Evolutionary conservation across 2,888 invertebrate genomes (phyloP).

Genomic region (Oscheius sp.): DNA sequence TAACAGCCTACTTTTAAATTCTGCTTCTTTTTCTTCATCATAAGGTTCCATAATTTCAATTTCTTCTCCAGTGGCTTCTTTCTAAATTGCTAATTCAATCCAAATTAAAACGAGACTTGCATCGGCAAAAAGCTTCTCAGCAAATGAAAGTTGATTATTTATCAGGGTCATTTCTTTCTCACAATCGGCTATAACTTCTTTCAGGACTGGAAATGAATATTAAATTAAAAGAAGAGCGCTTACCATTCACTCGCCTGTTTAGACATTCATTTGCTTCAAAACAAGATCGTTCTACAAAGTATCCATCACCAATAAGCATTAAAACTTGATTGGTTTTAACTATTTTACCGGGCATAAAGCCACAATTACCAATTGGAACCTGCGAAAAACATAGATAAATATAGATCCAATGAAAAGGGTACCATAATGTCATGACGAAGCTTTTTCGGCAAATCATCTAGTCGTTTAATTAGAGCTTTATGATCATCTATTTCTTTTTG

Average conservation of each 20-base stretch:
- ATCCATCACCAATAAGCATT: slow-evolving; percentile 31
- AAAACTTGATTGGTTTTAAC: slow-evolving; percentile 41
- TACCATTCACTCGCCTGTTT: slow-evolving; percentile 14
- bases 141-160: slow-evolving; percentile 24
- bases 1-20: slow-evolving; percentile 11
- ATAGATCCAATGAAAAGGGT: neutral
- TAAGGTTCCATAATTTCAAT: slow-evolving; percentile 33
- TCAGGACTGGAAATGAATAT: slow-evolving; percentile 32
- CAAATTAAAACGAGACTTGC: neutral
- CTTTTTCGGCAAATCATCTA: slow-evolving; percentile 38
- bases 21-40: slow-evolving; percentile 32
- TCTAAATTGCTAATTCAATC: neutral
- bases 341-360: slow-evolving; percentile 42
- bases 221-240: neutral
- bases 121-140: slow-evolving; percentile 22
- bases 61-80: slow-evolving; percentile 5
- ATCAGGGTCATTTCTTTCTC: slow-evolving; percentile 31
- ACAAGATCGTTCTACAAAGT: slow-evolving; percentile 34
- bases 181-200: slow-evolving; percentile 10
- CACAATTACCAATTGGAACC: slow-evolving; percentile 43
- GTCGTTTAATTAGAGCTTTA: slow-evolving; percentile 29
- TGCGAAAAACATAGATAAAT: neutral
- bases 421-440: slow-evolving; percentile 38
- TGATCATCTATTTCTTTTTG: slow-evolving; percentile 22
- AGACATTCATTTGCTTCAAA: slow-evolving; percentile 30